phyloP scores from a whole-genome alignment of 2,797 vertebrate species.

The Perodicticus potto region DNA sequence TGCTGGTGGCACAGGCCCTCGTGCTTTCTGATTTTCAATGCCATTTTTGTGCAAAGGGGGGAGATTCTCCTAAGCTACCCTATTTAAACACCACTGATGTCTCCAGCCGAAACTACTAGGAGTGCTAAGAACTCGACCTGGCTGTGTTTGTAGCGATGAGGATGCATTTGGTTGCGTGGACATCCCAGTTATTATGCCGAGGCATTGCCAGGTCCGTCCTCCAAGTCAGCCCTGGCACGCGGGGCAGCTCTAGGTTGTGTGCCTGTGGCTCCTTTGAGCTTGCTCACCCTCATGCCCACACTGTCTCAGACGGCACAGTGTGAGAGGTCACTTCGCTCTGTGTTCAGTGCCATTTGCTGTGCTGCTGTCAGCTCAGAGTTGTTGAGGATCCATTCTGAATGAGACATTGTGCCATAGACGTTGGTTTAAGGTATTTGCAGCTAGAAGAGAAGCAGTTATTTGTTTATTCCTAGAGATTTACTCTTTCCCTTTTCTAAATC shows the following conservation, averaged over 20 bases:
- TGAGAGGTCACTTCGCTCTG: not conserved
- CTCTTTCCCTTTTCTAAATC: not conserved
- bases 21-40: not conserved
- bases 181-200: fast-evolving
- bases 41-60: not conserved
- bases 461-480: not conserved
- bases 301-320: not conserved
- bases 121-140: not conserved
- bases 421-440: not conserved
- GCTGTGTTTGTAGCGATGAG: not conserved
- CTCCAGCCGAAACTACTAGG: not conserved
- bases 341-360: not conserved
- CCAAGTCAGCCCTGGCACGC: not conserved
- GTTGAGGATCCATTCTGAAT: not conserved
- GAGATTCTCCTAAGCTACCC: not conserved
- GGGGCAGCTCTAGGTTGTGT: no score
- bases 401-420: not conserved
- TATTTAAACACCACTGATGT: not conserved
- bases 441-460: not conserved
- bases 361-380: not conserved
- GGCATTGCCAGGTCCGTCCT: not conserved
- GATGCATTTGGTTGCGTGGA: not conserved
- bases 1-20: not conserved
- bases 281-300: not conserved
- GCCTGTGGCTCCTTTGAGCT: not conserved